A percentile compares a stretch with the other conserved stretches of the same genome.
Conservation (phyloP, 2,888 invertebrate genomes). For the Litoditis marina region DNA sequence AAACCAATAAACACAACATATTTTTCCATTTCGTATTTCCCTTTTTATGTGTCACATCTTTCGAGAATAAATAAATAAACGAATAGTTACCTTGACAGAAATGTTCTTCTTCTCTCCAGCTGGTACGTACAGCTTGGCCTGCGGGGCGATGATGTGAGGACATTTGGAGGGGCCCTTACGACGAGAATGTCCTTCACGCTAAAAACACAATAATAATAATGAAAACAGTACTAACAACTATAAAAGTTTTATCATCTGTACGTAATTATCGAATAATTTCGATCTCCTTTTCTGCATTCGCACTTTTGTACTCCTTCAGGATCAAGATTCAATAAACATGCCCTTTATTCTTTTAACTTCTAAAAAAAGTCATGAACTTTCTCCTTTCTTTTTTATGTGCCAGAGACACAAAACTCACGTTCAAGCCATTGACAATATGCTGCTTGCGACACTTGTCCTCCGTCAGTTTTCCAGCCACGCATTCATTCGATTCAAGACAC, state of each 20-base stretch:
- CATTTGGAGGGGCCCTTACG: constrained; percentile 62
- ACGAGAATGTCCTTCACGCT: constrained; percentile 49
- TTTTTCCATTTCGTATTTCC: constrained; percentile 44
- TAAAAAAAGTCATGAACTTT: constrained; percentile 20
- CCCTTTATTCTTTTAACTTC: constrained; percentile 5
- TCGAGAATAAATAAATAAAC: too few species aligned
- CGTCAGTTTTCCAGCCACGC: constrained; percentile 50
- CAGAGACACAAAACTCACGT: constrained; percentile 51
- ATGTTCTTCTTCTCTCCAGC: constrained; percentile 61
- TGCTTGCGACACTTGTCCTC: constrained; percentile 59
- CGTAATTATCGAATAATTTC: too few species aligned
- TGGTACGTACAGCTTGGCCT: constrained; percentile 62
- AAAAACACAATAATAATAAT: constrained; percentile 24
- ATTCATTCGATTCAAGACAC: constrained; percentile 67
- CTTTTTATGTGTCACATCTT: too few species aligned
- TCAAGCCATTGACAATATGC: constrained; percentile 60
- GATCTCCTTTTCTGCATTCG: too few species aligned
- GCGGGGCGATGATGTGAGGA: constrained; percentile 60
- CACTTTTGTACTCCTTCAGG: too few species aligned
- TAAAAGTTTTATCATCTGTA: too few species aligned
- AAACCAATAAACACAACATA: background rate
- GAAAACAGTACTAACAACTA: too few species aligned
- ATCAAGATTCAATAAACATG: too few species aligned
- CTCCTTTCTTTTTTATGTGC: background rate
- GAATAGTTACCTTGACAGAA: constrained; percentile 62